Percentiles rank a stretch among this genome's conserved stretches.
These are phyloP conservation scores for Lepus timidus DNA, from an alignment of 2,113 vertebrate genomes.

Conservation along the genomic window DNA sequence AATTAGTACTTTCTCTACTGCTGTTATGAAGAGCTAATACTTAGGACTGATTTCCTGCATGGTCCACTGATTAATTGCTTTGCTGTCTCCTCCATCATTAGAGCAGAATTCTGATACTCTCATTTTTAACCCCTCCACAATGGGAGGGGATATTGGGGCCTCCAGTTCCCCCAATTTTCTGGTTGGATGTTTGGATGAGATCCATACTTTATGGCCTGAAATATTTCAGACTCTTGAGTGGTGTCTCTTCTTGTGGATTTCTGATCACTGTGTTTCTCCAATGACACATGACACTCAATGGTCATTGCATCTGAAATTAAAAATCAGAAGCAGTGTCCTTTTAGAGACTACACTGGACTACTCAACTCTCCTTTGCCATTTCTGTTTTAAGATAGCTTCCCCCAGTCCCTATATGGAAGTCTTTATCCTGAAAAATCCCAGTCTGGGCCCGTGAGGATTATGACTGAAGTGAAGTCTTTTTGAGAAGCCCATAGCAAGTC, in stretches of 20 bases:
- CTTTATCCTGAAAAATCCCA: background rate
- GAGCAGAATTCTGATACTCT: background rate
- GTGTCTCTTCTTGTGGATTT: background rate
- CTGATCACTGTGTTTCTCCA: slow-evolving; percentile 10
- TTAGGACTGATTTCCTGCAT: background rate
- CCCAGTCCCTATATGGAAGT: background rate
- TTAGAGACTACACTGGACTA: background rate
- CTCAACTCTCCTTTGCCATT: background rate
- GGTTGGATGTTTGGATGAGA: background rate
- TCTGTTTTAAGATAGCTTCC: background rate
- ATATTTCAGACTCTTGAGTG: background rate
- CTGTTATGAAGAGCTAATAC: background rate
- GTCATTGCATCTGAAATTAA: slow-evolving; percentile 4
- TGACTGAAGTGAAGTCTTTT: background rate
- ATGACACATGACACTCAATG: background rate
- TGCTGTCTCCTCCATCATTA: background rate
- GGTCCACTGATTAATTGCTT: background rate
- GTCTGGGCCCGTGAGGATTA: background rate
- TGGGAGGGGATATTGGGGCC: background rate
- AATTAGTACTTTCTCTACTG: background rate
- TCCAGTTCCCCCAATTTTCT: background rate
- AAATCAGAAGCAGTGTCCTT: background rate
- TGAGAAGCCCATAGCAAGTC: background rate
- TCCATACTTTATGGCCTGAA: background rate
- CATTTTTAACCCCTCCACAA: background rate